phyloP scores from a whole-genome alignment of 2,113 vertebrate genomes.

The Megaceryle torquata region DNA sequence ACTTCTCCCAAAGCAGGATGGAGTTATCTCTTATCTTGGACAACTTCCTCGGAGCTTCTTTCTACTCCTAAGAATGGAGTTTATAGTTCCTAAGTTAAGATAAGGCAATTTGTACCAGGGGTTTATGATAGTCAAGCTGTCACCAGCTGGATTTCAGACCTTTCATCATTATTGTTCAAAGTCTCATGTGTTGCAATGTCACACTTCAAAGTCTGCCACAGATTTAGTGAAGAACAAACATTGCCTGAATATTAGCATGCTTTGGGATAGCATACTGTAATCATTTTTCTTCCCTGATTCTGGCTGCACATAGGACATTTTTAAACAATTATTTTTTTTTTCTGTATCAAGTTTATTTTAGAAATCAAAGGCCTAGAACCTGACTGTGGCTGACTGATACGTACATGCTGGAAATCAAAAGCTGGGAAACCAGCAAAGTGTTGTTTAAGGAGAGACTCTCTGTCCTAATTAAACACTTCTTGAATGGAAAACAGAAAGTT shows the following conservation, averaged over 20 bases:
- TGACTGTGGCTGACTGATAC: neutral
- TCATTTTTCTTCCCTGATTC: neutral
- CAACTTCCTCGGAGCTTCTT: neutral
- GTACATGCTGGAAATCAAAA: neutral
- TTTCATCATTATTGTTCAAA: slow-evolving; percentile 18
- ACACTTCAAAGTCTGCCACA: neutral
- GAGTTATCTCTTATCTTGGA: neutral
- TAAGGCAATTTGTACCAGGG: neutral
- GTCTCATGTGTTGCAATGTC: slow-evolving; percentile 31
- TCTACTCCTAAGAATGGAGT: neutral
- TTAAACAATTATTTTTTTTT: neutral
- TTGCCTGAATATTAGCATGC: neutral
- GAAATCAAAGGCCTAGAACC: neutral
- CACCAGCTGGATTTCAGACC: slow-evolving; percentile 31
- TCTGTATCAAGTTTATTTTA: neutral
- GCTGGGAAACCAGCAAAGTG: neutral
- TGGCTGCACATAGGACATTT: neutral
- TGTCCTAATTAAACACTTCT: neutral
- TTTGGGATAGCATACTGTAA: neutral
- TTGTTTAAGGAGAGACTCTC: neutral
- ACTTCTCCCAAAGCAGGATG: neutral
- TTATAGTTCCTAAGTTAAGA: neutral
- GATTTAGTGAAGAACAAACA: neutral
- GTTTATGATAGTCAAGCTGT: neutral
- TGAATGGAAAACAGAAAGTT: neutral